phyloP scores from a whole-genome alignment of 2,113 vertebrate species.

The Pachypanchax playfairii region DNA sequence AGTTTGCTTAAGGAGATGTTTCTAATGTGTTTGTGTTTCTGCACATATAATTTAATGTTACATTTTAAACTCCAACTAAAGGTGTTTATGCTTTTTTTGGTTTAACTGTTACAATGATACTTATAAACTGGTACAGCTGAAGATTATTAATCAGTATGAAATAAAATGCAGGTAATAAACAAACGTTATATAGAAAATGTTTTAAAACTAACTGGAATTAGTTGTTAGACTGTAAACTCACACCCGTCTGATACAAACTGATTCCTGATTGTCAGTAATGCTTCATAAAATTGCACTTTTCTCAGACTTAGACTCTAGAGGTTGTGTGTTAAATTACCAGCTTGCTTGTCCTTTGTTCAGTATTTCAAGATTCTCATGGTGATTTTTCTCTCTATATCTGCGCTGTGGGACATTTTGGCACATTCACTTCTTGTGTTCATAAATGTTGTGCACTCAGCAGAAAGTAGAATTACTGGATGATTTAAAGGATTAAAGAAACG shows the following conservation, averaged over 20 bases:
- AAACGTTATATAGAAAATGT: no score
- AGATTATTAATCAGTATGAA: no score
- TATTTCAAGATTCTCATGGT: slow-evolving; percentile 18
- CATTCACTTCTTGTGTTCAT: slow-evolving; percentile 5
- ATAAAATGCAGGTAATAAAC: no score
- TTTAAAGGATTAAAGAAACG: background rate
- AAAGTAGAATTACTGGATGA: slow-evolving; percentile 5
- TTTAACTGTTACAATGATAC: background rate
- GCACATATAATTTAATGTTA: slow-evolving; percentile 20
- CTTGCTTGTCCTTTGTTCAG: slow-evolving; percentile 36
- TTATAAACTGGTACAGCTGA: slow-evolving; percentile 2
- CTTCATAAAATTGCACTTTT: slow-evolving; percentile 18
- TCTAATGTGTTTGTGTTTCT: slow-evolving; percentile 41
- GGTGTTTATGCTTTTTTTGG: slow-evolving; percentile 19
- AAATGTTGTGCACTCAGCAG: slow-evolving; percentile 16
- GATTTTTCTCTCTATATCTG: slow-evolving; percentile 24
- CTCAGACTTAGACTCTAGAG: slow-evolving; percentile 10
- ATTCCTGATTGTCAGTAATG: slow-evolving; percentile 12
- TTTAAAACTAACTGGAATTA: background rate
- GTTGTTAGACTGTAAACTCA: background rate
- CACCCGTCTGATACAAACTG: slow-evolving; percentile 3
- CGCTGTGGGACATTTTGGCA: slow-evolving; percentile 11
- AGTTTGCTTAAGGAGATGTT: slow-evolving; percentile 19
- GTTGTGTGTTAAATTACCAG: slow-evolving; percentile 47
- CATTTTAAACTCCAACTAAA: slow-evolving; percentile 2